These are phyloP conservation scores for Perithous albicinctus DNA, from an alignment of 2,888 invertebrate species.

Conservation along the genomic window DNA sequence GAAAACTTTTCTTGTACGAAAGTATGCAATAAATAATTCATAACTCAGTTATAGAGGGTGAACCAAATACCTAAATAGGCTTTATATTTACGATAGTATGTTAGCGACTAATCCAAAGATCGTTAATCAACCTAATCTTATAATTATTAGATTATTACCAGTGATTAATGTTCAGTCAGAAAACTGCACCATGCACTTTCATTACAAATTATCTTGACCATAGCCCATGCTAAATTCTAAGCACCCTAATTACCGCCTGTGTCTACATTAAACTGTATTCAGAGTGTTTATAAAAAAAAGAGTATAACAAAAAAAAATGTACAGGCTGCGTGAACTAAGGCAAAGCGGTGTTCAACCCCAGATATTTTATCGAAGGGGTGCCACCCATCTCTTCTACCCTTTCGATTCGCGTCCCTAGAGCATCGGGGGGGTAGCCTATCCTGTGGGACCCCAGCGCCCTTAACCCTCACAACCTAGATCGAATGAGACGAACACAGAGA, in stretches of 20 bases:
- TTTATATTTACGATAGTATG: neutral
- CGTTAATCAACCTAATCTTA: neutral
- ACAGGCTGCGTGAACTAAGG: conserved; percentile 21
- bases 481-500: conserved; percentile 49
- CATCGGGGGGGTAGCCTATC: conserved; percentile 44
- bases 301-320: conserved; percentile 58
- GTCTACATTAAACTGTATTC: conserved; percentile 78
- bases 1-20: neutral
- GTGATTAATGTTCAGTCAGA: neutral
- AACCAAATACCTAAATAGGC: neutral
- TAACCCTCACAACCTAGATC: conserved; percentile 45
- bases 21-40: neutral
- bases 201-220: conserved; percentile 53
- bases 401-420: conserved; percentile 61
- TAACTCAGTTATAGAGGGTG: neutral
- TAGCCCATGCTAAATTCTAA: conserved; percentile 47
- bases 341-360: conserved; percentile 47
- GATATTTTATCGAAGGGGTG: conserved; percentile 52
- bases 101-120: neutral
- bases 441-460: conserved; percentile 24
- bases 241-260: conserved; percentile 73
- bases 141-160: neutral
- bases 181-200: neutral
- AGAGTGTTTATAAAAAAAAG: conserved; percentile 69
- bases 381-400: conserved; percentile 68